Percentiles rank a stretch among this genome's conserved stretches.
Evolutionary conservation across 1,140 invertebrate genomes (phyloP).

Genomic region (Sweltsa coloradensis): DNA sequence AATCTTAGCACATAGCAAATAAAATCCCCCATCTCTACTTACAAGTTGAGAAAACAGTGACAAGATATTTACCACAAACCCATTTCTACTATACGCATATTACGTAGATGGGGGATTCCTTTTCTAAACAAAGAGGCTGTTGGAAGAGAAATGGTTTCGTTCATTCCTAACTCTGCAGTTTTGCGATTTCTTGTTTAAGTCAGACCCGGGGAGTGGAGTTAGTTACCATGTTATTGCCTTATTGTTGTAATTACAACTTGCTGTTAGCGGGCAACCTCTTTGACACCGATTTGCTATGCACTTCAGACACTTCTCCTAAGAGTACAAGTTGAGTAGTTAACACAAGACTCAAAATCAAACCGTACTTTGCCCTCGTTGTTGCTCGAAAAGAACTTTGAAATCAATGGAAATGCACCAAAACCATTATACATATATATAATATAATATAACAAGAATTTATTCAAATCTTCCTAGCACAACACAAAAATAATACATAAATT

Average conservation of each 20-base stretch:
- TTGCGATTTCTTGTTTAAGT: too few species aligned
- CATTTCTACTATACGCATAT: slow-evolving; percentile 4
- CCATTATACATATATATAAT: neutral
- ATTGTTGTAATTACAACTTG: neutral
- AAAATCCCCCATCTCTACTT: slow-evolving; percentile 1
- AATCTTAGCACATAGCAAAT: slow-evolving; percentile 13
- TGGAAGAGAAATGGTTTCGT: too few species aligned
- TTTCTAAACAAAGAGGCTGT: too few species aligned
- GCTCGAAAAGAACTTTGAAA: too few species aligned
- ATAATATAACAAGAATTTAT: neutral
- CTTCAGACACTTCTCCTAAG: slow-evolving; percentile 14
- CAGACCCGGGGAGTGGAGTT: too few species aligned
- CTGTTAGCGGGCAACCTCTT: slow-evolving; percentile 8
- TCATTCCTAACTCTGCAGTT: too few species aligned
- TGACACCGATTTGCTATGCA: slow-evolving; percentile 12
- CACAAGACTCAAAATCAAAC: slow-evolving; percentile 16
- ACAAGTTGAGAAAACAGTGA: slow-evolving; percentile 5
- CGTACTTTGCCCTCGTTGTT: too few species aligned
- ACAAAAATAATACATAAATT: too few species aligned
- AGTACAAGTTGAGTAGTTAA: slow-evolving; percentile 5
- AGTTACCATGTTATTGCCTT: too few species aligned
- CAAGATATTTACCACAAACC: slow-evolving; percentile 9
- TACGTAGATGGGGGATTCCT: too few species aligned
- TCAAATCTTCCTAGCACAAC: neutral
- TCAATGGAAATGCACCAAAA: neutral